phyloP scores from a whole-genome alignment of 2,888 invertebrate genomes.

The Nephrotoma appendiculata region DNA sequence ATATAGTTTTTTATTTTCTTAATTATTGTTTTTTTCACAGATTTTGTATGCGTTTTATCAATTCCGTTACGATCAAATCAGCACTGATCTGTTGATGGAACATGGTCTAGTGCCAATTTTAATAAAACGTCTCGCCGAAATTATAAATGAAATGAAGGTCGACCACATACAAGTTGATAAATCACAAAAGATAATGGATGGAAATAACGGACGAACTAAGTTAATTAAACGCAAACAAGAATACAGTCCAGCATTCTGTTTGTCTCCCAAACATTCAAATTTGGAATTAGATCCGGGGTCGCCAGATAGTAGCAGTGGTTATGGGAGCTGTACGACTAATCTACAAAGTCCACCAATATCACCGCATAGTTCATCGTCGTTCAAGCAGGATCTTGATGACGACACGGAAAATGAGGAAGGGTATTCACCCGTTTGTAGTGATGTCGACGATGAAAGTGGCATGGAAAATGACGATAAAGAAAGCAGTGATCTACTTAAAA shows the following conservation, averaged over 20 bases:
- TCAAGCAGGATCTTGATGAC: conserved; percentile 6
- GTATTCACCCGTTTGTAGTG: conserved; percentile 33
- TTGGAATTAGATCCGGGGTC: conserved; percentile 25
- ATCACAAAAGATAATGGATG: neutral
- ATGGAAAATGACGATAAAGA: conserved; percentile 8
- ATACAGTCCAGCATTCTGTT: neutral
- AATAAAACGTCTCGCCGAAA: conserved; percentile 33
- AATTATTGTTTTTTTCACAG: conserved; percentile 11
- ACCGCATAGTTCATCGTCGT: conserved; percentile 7
- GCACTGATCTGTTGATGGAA: conserved; percentile 36
- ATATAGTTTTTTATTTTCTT: neutral
- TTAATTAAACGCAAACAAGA: neutral
- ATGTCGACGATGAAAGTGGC: conserved; percentile 20
- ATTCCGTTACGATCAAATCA: conserved; percentile 34
- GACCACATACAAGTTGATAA: conserved; percentile 7
- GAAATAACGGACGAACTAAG: neutral
- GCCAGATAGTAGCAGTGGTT: conserved; percentile 20
- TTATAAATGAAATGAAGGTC: conserved; percentile 6
- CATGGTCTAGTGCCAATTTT: conserved; percentile 39
- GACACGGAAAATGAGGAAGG: conserved; percentile 20
- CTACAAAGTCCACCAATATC: neutral
- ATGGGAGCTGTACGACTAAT: conserved; percentile 5
- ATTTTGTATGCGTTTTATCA: conserved; percentile 33
- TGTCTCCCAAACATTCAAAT: conserved; percentile 17
- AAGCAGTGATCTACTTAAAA: conserved; percentile 22